These are phyloP conservation scores for Bombus balteatus DNA, from an alignment of 1,140 invertebrate species.

Conservation along the genomic window DNA sequence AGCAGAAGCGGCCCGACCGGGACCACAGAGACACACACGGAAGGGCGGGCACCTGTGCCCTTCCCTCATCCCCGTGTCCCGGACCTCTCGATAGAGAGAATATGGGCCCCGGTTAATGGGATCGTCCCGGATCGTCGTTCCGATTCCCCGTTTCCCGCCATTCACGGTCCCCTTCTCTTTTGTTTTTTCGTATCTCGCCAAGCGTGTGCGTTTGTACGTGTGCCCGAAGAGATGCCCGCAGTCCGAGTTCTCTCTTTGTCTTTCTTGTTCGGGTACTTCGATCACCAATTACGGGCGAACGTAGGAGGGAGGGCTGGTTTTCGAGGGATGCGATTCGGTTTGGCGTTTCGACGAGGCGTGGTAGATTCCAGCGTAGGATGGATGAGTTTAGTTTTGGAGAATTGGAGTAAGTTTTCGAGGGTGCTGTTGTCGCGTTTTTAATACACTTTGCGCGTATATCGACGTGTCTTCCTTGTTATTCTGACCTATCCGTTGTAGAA, in stretches of 20 bases:
- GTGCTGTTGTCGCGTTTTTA: no score
- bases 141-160: constrained; percentile 16
- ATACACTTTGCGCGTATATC: no score
- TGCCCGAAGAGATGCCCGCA: neutral
- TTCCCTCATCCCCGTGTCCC: neutral
- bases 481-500: no score
- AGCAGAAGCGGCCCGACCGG: constrained; percentile 58
- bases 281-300: neutral
- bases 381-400: neutral
- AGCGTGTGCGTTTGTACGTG: neutral
- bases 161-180: constrained; percentile 17
- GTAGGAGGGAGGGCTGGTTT: neutral
- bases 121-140: constrained; percentile 56
- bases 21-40: constrained; percentile 68
- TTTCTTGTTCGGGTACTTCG: neutral
- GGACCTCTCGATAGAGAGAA: constrained; percentile 35
- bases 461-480: no score
- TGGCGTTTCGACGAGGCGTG: neutral
- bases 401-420: neutral
- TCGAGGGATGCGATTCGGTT: constrained; percentile 5
- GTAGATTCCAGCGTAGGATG: neutral
- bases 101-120: constrained; percentile 67
- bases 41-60: constrained; percentile 64
- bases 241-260: neutral
- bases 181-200: constrained; percentile 8